phyloP scores from a whole-genome alignment of 2,113 vertebrate species.

The Mirza zaza region DNA sequence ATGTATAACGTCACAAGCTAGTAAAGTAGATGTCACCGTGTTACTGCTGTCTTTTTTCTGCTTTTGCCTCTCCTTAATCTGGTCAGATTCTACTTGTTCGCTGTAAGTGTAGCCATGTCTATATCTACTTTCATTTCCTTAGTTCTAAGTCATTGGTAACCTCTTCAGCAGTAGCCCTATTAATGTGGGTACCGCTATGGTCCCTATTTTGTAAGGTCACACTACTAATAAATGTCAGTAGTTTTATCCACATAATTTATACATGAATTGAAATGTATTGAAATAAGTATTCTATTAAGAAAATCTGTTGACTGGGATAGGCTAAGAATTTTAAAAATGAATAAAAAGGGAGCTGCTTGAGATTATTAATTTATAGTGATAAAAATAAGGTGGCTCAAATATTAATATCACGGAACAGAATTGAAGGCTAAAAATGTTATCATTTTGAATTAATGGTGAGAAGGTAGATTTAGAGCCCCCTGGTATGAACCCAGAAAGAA shows the following conservation, averaged over 20 bases:
- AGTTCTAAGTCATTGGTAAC: background rate
- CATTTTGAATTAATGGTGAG: background rate
- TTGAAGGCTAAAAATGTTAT: background rate
- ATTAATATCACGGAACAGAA: background rate
- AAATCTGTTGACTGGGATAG: background rate
- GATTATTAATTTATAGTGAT: background rate
- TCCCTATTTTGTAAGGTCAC: background rate
- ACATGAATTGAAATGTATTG: background rate
- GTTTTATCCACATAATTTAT: slow-evolving; percentile 40
- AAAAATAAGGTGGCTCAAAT: background rate
- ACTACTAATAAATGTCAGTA: background rate
- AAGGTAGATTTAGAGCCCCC: background rate
- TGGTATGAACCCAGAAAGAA: background rate
- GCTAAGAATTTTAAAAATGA: background rate
- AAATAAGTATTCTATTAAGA: background rate
- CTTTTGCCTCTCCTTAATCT: background rate
- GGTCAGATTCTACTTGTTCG: background rate
- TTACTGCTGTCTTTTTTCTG: background rate
- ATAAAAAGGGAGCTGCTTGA: background rate
- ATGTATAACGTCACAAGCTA: background rate
- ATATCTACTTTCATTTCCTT: background rate
- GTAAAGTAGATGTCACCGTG: background rate
- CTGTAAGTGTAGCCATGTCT: background rate
- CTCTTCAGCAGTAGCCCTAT: background rate
- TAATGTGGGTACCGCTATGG: background rate